Evolutionary conservation across 2,888 invertebrate species (phyloP).

Genomic region (Alloscopus bannaensis): DNA sequence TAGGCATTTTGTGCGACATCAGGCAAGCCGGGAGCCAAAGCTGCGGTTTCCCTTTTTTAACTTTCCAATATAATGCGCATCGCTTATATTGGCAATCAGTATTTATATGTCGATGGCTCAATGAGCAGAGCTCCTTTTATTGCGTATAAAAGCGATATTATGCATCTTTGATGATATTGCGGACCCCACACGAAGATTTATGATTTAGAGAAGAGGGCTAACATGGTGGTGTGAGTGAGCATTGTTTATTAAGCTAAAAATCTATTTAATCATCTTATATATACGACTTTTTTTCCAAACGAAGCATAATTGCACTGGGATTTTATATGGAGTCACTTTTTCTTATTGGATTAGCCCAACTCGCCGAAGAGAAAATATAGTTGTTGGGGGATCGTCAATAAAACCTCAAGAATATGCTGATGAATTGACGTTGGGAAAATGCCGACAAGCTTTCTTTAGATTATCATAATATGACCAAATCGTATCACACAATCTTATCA

Average conservation of each 20-base stretch:
- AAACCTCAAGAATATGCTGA: no score
- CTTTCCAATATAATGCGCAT: neutral
- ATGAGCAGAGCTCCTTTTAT: slow-evolving; percentile 28
- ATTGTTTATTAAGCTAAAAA: slow-evolving; percentile 44
- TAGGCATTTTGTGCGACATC: slow-evolving; percentile 69
- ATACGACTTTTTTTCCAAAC: neutral
- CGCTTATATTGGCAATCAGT: neutral
- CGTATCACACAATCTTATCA: neutral
- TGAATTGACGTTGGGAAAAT: no score
- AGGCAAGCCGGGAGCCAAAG: slow-evolving; percentile 47
- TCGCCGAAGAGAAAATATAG: neutral
- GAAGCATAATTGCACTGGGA: no score
- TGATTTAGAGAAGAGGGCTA: slow-evolving; percentile 53
- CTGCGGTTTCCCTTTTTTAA: neutral
- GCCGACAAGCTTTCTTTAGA: neutral
- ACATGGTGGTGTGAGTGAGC: slow-evolving; percentile 12
- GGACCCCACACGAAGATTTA: slow-evolving; percentile 73
- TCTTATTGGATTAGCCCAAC: neutral
- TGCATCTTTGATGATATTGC: slow-evolving; percentile 44
- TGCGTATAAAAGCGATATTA: slow-evolving; percentile 27
- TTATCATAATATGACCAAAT: slow-evolving; percentile 15
- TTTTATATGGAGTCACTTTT: no score
- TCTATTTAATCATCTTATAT: slow-evolving; percentile 18
- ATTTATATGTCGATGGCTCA: neutral
- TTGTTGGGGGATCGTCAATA: neutral